phyloP scores from a whole-genome alignment of 2,797 vertebrate genomes.

The Steatocranus sp. region DNA sequence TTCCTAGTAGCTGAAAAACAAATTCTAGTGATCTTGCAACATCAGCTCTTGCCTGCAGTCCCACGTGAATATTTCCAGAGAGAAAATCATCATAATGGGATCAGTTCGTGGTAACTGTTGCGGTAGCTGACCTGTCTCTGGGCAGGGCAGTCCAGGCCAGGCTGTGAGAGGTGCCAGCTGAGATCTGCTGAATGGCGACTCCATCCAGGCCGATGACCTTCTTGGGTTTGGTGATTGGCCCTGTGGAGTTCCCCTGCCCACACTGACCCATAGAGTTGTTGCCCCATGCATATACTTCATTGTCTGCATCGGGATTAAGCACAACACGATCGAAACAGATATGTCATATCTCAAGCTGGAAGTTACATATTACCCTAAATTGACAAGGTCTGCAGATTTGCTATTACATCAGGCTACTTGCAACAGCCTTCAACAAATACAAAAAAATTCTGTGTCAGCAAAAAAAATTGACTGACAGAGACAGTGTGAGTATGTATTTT shows the following conservation, averaged over 20 bases:
- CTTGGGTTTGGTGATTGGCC: constrained; percentile 82
- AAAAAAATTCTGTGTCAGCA: neutral
- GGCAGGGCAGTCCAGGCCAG: constrained; percentile 82
- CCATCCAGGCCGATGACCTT: constrained; percentile 81
- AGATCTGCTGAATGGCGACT: constrained; percentile 80
- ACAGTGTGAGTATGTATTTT: neutral
- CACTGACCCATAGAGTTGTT: constrained; percentile 87
- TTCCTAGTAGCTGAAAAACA: neutral
- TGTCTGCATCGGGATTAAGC: constrained; percentile 59
- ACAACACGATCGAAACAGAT: neutral
- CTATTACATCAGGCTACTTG: neutral
- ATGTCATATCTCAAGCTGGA: neutral
- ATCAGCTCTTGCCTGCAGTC: neutral
- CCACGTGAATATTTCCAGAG: neutral
- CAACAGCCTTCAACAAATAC: neutral
- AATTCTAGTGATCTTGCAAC: neutral
- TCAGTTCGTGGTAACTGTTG: accelerated
- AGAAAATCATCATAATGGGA: neutral
- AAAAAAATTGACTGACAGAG: neutral
- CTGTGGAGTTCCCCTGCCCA: constrained; percentile 82
- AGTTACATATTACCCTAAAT: constrained; percentile 1
- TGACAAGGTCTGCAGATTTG: neutral
- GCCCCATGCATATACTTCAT: constrained; percentile 83
- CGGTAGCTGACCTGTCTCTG: constrained; percentile 72
- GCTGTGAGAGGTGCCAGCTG: constrained; percentile 83